phyloP scores from a whole-genome alignment of 2,797 vertebrate genomes.

The Petrocephalus sullivani region DNA sequence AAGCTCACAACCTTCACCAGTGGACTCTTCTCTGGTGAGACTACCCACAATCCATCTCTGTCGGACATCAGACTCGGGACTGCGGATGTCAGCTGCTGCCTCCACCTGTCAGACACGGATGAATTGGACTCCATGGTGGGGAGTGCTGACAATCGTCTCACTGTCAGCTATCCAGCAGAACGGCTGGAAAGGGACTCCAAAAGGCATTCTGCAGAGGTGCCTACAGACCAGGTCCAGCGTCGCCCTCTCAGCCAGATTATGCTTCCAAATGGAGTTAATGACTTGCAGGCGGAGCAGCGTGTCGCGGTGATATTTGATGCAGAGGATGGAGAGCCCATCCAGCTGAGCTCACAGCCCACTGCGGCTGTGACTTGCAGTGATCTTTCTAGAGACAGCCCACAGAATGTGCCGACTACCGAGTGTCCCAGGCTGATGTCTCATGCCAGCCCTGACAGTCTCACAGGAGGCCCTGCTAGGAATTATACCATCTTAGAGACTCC shows the following conservation, averaged over 20 bases:
- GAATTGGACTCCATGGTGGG: conserved; percentile 65
- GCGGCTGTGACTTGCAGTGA: conserved; percentile 56
- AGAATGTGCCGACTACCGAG: conserved; percentile 42
- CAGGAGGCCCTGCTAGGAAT: conserved; percentile 53
- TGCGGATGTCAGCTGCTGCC: conserved; percentile 39
- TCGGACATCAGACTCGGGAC: conserved; percentile 51
- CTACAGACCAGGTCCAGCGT: conserved; percentile 58
- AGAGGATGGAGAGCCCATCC: conserved; percentile 72
- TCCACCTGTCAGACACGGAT: conserved; percentile 69
- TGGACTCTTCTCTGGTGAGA: conserved; percentile 61
- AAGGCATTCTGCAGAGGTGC: conserved; percentile 50
- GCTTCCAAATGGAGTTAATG: conserved; percentile 61
- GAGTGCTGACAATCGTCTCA: conserved; percentile 47
- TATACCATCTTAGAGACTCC: conserved; percentile 56
- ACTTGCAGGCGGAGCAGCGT: conserved; percentile 77
- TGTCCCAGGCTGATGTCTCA: conserved; percentile 61
- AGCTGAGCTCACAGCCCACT: conserved; percentile 68
- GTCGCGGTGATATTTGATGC: conserved; percentile 71
- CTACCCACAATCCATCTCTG: conserved; percentile 50
- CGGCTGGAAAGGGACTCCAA: conserved; percentile 56
- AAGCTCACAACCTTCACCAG: conserved; percentile 70
- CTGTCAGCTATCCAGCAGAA: conserved; percentile 47
- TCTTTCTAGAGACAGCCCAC: conserved; percentile 48
- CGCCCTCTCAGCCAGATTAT: conserved; percentile 68
- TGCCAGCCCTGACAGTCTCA: conserved; percentile 61